A percentile compares a stretch with the other conserved stretches of the same genome.
Evolutionary conservation across 1,140 invertebrate species (phyloP).

Genomic region (Orchesella cincta): DNA sequence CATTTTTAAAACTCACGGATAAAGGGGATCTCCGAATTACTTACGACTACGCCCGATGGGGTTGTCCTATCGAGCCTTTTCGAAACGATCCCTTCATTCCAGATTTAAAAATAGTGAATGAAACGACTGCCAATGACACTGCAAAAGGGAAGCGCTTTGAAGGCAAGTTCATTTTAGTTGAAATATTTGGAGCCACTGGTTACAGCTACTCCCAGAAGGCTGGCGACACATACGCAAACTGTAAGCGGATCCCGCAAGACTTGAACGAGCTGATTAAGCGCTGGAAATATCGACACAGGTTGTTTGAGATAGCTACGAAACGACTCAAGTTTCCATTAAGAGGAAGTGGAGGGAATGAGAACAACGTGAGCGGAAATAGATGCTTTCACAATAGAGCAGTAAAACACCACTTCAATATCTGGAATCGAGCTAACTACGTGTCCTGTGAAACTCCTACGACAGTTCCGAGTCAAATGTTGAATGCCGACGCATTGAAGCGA

Average conservation of each 20-base stretch:
- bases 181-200: not conserved
- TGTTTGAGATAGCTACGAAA: not conserved
- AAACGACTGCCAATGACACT: not conserved
- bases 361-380: not conserved
- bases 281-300: not conserved
- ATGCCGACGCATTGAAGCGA: too few relatives aligned
- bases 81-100: not conserved
- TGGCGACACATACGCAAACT: not conserved
- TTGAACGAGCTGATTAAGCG: not conserved
- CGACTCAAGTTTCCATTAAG: not conserved
- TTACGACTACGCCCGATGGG: constrained; percentile 4
- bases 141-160: not conserved
- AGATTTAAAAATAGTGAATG: not conserved
- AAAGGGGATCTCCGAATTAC: not conserved
- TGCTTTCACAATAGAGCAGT: not conserved
- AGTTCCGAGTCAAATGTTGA: not conserved
- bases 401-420: not conserved
- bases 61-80: constrained; percentile 8
- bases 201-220: not conserved
- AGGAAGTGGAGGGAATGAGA: not conserved
- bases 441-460: not conserved
- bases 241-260: not conserved
- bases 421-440: not conserved
- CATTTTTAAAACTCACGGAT: not conserved
- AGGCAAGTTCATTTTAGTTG: constrained; percentile 4